Conservation (phyloP, 2,113 vertebrate genomes). For the Meles meles region DNA sequence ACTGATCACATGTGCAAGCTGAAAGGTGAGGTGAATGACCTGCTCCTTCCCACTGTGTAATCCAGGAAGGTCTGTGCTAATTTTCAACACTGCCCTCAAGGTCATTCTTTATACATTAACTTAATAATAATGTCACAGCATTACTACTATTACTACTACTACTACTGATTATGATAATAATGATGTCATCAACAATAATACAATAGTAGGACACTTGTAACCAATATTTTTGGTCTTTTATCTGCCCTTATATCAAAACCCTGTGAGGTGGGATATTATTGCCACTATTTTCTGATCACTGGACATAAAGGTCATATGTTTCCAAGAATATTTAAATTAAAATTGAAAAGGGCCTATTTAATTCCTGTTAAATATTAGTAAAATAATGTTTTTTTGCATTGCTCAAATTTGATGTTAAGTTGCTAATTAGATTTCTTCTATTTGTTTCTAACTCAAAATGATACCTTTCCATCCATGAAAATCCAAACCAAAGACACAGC, state of each 20-base stretch:
- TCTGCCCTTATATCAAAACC: conserved; percentile 21
- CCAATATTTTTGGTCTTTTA: background rate
- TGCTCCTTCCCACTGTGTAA: background rate
- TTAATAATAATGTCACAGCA: background rate
- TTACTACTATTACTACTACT: background rate
- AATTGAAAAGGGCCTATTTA: conserved; percentile 23
- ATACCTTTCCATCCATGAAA: background rate
- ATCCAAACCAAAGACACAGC: conserved; percentile 1
- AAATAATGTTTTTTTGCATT: background rate
- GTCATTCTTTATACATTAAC: background rate
- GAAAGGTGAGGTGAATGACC: background rate
- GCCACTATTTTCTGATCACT: background rate
- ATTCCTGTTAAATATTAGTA: conserved; percentile 33
- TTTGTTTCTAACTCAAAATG: background rate
- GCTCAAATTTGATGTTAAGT: background rate
- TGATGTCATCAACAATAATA: background rate
- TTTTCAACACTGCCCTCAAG: background rate
- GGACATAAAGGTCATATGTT: background rate
- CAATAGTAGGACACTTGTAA: background rate
- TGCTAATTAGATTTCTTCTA: background rate
- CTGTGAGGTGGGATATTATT: background rate
- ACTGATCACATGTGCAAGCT: background rate
- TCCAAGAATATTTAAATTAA: conserved; percentile 40
- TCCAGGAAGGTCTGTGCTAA: background rate
- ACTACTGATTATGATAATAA: background rate